Base-by-base conservation (phyloP, 2,113 vertebrate genomes). In the Caranx melampygus region DNA sequence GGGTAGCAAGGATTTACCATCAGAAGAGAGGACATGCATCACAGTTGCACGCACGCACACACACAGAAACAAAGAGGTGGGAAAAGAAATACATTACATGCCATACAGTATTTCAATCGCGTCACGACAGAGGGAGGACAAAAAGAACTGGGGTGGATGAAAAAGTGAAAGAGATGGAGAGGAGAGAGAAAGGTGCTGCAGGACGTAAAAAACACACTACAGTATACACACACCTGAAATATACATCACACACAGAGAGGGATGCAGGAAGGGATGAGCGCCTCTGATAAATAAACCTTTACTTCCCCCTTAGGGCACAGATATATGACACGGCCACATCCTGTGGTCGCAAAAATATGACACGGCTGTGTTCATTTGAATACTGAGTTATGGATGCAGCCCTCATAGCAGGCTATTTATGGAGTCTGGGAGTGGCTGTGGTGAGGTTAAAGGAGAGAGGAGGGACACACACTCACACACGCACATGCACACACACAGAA, bases 321-420 rank as follows among this genome's bases (percentile, higher is more conserved):
- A 93, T 89, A 91, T 89, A 91, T 82, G 91, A 89, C 74, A 73
- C 7, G 21, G 60, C 62, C 79, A 72, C 83, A 84, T 89, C 73
- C 62, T 64, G 66, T 83, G 94, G 95, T 92, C 88, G 82, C 94
- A 95, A 94, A 96, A 96, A 96, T 96, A 96, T 95, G 95, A 95
- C 94, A 93, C 87, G 89, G 88, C 94, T 51, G 92, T 93, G 93
- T 96, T 96, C 95, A 95, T 96, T 96, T 96, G 95, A 96, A 96
- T 94, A 92, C 90, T 96, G 95, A 96, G 94, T 96, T 95, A 96
- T 95, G 87, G 92, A 94, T 87, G 91, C 89, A 85, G 89, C 91
- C 94, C 93, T 91, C 81, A 69, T 91, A 94, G 88, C 90, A 87
- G 49, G 73, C 92, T 96, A 95, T 95, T 96, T 95, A 96, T 95